phyloP scores from a whole-genome alignment of 2,888 invertebrate genomes.

The Lasioglossum morio region DNA sequence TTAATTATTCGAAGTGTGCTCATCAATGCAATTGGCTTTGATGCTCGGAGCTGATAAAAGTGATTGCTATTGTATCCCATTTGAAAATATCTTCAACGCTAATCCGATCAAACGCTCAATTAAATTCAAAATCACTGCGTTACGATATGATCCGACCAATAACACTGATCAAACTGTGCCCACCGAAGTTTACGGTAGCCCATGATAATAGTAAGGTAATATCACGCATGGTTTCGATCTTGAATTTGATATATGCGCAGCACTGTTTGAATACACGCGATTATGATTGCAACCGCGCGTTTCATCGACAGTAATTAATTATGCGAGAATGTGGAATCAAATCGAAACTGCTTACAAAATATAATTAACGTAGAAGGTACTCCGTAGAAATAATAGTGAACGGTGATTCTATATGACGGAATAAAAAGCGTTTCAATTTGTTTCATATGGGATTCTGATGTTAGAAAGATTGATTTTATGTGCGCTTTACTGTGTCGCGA shows the following conservation, averaged over 20 bases:
- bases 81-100: constrained; percentile 16
- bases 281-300: constrained; percentile 6
- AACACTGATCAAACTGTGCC: constrained; percentile 25
- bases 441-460: neutral
- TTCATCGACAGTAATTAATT: constrained; percentile 22
- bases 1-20: neutral
- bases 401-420: neutral
- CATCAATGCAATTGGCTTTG: neutral
- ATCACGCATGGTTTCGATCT: constrained; percentile 25
- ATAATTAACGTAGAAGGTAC: neutral
- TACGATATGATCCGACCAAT: constrained; percentile 29
- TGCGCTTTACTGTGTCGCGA: neutral
- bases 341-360: constrained; percentile 1
- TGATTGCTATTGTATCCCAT: neutral
- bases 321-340: neutral
- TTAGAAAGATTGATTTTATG: neutral
- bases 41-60: constrained; percentile 8
- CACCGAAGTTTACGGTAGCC: constrained; percentile 15
- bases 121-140: constrained; percentile 29
- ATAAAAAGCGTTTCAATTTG: neutral
- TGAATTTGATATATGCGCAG: constrained; percentile 19
- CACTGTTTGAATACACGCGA: neutral
- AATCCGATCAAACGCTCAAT: constrained; percentile 28
- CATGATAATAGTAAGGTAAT: constrained; percentile 19
- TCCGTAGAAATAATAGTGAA: neutral